Percentiles rank a stretch among this genome's conserved stretches.
phyloP scores from a whole-genome alignment of 2,113 vertebrate species.

The Phaethornis superciliosus region DNA sequence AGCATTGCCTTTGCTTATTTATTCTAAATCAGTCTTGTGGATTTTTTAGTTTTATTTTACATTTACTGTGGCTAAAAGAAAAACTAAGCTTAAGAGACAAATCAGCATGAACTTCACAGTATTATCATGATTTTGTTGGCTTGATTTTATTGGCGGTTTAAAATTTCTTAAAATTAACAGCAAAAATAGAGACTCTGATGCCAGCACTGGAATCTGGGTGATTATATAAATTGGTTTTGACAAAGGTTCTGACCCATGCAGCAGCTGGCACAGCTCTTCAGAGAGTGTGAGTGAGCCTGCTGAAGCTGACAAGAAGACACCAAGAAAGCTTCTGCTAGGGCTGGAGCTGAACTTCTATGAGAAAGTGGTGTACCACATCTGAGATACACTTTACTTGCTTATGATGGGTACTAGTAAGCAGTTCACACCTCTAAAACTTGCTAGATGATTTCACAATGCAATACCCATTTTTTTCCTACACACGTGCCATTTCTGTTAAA shows the following conservation, averaged over 20 bases:
- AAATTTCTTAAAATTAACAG: not conserved
- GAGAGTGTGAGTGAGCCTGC: not conserved
- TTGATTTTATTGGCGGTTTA: not conserved
- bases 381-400: not conserved
- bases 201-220: not conserved
- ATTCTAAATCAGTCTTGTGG: not conserved
- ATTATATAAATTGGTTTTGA: not conserved
- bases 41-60: not conserved
- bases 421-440: fast-evolving
- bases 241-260: not conserved
- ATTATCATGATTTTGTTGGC: not conserved
- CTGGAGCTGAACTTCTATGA: not conserved
- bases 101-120: not conserved
- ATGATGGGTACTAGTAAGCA: not conserved
- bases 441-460: not conserved
- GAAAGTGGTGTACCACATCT: not conserved
- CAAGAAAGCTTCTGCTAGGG: not conserved
- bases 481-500: not conserved
- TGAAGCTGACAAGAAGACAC: not conserved
- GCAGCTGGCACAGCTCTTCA: not conserved
- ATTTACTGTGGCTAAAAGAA: not conserved
- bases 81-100: not conserved
- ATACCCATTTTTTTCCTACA: not conserved
- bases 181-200: not conserved
- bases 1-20: not conserved